These are phyloP conservation scores for Osmoderma eremita DNA, from an alignment of 2,888 invertebrate species.

Conservation along the genomic window DNA sequence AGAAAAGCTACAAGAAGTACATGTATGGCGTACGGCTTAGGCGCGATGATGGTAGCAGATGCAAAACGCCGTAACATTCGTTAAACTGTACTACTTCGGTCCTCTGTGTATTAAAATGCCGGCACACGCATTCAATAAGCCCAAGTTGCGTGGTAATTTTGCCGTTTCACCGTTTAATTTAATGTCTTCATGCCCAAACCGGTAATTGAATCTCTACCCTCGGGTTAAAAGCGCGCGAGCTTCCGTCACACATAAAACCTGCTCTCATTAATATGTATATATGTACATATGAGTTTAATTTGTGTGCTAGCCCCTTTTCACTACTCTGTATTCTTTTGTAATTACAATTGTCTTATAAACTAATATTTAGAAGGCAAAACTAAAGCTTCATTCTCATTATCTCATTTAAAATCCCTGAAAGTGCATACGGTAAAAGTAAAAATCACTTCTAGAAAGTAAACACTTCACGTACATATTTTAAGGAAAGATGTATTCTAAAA, in stretches of 20 bases:
- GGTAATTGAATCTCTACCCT: constrained; percentile 37
- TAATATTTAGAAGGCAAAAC: no score
- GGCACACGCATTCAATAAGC: constrained; percentile 47
- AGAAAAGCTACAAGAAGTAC: constrained; percentile 13
- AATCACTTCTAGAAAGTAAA: no score
- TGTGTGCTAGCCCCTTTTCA: neutral
- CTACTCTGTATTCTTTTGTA: no score
- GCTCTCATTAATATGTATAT: constrained; percentile 8
- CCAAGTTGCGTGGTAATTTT: constrained; percentile 49
- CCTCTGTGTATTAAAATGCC: constrained; percentile 39
- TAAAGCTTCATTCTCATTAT: no score
- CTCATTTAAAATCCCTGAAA: no score
- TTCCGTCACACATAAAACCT: constrained; percentile 36
- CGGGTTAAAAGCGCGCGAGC: constrained; percentile 11
- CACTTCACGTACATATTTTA: no score
- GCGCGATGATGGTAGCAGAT: constrained; percentile 44
- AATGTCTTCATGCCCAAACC: constrained; percentile 49
- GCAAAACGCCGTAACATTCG: constrained; percentile 41
- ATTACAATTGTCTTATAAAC: no score
- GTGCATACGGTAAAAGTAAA: no score
- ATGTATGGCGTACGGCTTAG: neutral
- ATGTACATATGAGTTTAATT: neutral
- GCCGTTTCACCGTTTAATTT: constrained; percentile 49
- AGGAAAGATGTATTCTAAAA: no score
- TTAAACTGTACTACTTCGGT: constrained; percentile 43